Base-by-base conservation (phyloP, 2,797 vertebrate species). In the Alcedo quadribrachys region DNA sequence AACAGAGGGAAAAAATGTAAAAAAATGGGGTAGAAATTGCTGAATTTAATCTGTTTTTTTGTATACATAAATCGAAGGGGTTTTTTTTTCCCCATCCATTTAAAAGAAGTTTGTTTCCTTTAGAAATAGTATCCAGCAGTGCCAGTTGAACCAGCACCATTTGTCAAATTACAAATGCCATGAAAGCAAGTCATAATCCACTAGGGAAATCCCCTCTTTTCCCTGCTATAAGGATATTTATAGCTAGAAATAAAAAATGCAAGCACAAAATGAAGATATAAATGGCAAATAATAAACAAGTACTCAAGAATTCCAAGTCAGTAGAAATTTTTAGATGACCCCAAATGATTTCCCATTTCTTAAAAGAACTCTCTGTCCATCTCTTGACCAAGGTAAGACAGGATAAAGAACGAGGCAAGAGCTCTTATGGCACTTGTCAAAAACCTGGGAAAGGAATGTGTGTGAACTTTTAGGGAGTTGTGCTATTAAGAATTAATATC, bases 251-350 rank as follows among this genome's bases (percentile, higher is more conserved):
- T 74, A 75, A 88, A 93, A 93, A 87, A 80, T 5, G n/a, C 73
- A 28, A 45, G 17, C 54, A 90, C 37, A 93, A 87, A 91, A 84
- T 74, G 73, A 92, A 93, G 91, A 94, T 87, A 90, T 76, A 95
- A 95, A 95, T 83, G 81, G 58, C 25, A 82, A 92, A 85, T 78
- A 15, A 85, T 95, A 96, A 95, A 95, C 83, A 94, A 96, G 53
- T 84, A 9, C 60, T 79, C 42, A 78, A 82, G 69, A 80, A 86
- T 3, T 84, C 48, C 77, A 93, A 89, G 45, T 60, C 37, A 53
- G 54, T 65, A 85, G 68, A 93, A 93, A 94, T 76, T 86, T 94
- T 91, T 90, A 91, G 90, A 91, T 95, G 61, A 85, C 92, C 92
- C 62, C 14, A 57, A 74, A 67, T 54, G 82, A 93, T 91, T 96